These are phyloP conservation scores for Thinocorus orbignyianus DNA, from an alignment of 2,113 vertebrate genomes.

Conservation along the genomic window DNA sequence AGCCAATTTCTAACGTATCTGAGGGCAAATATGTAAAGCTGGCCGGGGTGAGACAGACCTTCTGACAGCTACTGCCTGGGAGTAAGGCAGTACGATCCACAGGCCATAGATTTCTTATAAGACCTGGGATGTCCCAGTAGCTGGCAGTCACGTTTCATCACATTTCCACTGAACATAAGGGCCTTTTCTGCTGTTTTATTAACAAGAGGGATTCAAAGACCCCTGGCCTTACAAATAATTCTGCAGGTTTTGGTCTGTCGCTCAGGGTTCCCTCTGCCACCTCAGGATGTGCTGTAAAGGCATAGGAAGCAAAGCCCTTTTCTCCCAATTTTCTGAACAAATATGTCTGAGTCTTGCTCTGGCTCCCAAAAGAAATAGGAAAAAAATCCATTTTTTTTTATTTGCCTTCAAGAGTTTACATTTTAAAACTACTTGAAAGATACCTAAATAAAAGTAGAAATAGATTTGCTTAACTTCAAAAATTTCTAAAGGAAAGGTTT, in stretches of 20 bases:
- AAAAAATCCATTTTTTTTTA: accelerated
- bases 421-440: not conserved
- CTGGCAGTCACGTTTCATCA: not conserved
- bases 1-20: accelerated
- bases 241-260: not conserved
- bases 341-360: accelerated
- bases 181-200: not conserved
- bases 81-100: accelerated
- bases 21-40: not conserved
- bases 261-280: not conserved
- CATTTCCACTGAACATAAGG: accelerated
- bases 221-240: not conserved
- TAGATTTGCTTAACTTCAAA: not conserved
- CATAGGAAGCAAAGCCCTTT: accelerated
- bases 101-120: accelerated
- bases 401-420: not conserved
- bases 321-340: not conserved
- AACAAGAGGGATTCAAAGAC: not conserved
- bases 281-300: not conserved
- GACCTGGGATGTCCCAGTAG: not conserved
- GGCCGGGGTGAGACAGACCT: not conserved
- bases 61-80: not conserved
- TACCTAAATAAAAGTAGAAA: not conserved
- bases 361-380: not conserved
- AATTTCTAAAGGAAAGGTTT: not conserved